Evolutionary conservation across 2,888 invertebrate genomes (phyloP), one percentile per base, ranked within the genome.

Genomic region (Euspilapteryx auroguttella): DNA sequence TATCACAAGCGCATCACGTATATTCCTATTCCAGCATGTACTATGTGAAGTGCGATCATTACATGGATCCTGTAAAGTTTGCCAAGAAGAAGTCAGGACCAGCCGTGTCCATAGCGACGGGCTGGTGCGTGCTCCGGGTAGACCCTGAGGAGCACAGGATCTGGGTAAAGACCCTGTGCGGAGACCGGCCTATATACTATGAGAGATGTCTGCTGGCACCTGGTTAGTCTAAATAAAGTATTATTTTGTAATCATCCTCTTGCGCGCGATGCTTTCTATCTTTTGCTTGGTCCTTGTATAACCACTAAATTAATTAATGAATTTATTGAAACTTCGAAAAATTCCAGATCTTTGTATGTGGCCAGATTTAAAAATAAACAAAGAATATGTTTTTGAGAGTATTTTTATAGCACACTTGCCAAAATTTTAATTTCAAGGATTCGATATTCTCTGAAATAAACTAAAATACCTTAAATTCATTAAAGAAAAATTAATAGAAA

Each of bases 181-280:
- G 68, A 2, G 71, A 68, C 21, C 49, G 47, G 33, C 68, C 73
- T 0, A 55, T 75, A 1, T 69, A 66, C 45, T 75, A 73, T 35
- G 69, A 73, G 39, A 40, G 69, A 10, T 61, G 61, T 34, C 36
- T 75, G 31, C 29, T 75, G 1, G 73, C 73, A 0, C 46, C 54
- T 2, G 73, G 73, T 71, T 1, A 31, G 43, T 7, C 10, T 8
- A 4, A 11, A 11, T 14, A 17, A 2, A 3, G 11, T 2, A n/a
- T n/a, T n/a, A n/a, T n/a, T n/a, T n/a, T 11, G 9, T 28, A 8
- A 15, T n/a, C 14, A 12, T 2, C 6, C 21, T 5, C 2, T 21
- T 21, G 9, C 13, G 12, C 2, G 9, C 10, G 3, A 17, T 12
- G 26, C 12, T 10, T 28, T 28, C n/a, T n/a, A 9, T n/a, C n/a